phyloP scores from a whole-genome alignment of 2,797 vertebrate genomes.

The Enteromius radiatus region DNA sequence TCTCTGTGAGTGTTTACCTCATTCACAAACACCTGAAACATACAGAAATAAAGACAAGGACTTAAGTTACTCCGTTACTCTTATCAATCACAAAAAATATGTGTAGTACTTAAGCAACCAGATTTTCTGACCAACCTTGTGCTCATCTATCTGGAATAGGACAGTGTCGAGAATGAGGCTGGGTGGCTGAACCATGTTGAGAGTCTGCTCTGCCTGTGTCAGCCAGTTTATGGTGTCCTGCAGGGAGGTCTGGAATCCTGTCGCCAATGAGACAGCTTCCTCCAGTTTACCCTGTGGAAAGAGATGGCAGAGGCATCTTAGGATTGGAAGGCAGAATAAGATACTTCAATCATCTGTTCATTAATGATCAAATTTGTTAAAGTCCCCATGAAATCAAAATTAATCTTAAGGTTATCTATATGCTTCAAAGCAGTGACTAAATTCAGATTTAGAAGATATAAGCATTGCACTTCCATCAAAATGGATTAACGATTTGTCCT shows the following conservation, averaged over 20 bases:
- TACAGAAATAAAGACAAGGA: background rate
- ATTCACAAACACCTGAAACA: constrained; percentile 92
- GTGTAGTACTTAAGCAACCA: background rate
- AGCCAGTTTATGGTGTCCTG: constrained; percentile 99
- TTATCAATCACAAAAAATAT: background rate
- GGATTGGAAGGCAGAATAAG: background rate
- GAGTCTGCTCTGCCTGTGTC: constrained; percentile 92
- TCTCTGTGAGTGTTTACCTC: constrained; percentile 97
- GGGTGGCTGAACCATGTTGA: constrained; percentile 89
- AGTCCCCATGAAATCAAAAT: no score
- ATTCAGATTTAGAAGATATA: no score
- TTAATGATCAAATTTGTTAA: background rate
- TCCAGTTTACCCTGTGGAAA: constrained; percentile 88
- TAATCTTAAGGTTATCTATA: no score
- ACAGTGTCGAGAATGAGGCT: constrained; percentile 94
- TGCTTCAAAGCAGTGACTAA: no score
- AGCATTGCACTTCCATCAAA: no score
- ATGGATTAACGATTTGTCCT: no score
- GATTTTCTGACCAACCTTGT: constrained; percentile 83
- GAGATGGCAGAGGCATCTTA: background rate
- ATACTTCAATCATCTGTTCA: background rate
- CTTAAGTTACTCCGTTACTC: background rate
- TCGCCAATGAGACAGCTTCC: constrained; percentile 90
- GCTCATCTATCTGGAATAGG: constrained; percentile 96
- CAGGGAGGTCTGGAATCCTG: constrained; percentile 94